Evolutionary conservation across 2,113 vertebrate genomes (phyloP), one percentile per base, ranked within the genome.

Genomic region (Halcyon senegalensis): DNA sequence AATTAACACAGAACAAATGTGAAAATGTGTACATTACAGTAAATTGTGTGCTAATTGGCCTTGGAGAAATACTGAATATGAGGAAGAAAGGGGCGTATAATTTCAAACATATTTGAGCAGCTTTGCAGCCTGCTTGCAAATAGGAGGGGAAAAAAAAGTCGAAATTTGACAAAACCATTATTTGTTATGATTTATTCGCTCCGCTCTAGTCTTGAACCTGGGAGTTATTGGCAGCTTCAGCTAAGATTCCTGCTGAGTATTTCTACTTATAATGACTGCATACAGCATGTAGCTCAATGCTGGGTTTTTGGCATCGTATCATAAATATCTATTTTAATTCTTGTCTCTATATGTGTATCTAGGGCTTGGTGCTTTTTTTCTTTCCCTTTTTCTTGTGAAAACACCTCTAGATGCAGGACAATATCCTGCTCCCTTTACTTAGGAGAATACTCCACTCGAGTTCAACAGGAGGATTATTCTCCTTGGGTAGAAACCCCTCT

Each of bases 161-260:
- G 1, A 93, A 95, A 94, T 95, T 97, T 95, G 94, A 97, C 93
- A 97, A 96, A 97, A 87, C 93, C 91, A 94, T 97, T 96, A 96
- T 96, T 97, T 96, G 94, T 91, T 95, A 96, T 96, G 95, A 96
- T 97, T 96, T 96, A 96, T 97, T 95, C 94, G 63, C 95, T 96
- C 95, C 94, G 93, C 84, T 97, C 87, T 55, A 79, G 84, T 94
- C 94, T 80, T 91, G 87, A 97, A 97, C 95, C 92, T 97, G 84
- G 90, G 90, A 96, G 95, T 96, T 97, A 96, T 94, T 97, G 95
- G 96, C 95, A 97, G 96, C 84, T 94, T 96, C 84, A 89, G 93
- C 93, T 89, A 76, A 94, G 94, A 96, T 96, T 96, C 89, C 95
- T 96, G 93, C 96, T 96, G 95, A 96, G 95, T 93, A 96, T 96